A percentile compares a stretch with the other conserved stretches of the same genome.
These are phyloP conservation scores for Calephelis virginiensis DNA, from an alignment of 1,140 invertebrate genomes.

Conservation along the genomic window DNA sequence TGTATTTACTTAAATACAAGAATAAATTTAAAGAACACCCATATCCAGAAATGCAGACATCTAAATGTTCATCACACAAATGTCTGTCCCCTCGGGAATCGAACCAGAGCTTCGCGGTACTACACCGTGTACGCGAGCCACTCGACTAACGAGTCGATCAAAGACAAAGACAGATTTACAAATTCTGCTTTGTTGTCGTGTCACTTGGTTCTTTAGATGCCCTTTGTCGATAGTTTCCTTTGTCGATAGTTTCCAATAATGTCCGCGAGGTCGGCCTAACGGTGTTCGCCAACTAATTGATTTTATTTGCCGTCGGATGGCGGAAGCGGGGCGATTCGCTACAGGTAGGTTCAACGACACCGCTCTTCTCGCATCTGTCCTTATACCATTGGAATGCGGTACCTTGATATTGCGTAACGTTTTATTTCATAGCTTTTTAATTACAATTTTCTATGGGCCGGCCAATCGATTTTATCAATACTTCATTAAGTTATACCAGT, in stretches of 20 bases:
- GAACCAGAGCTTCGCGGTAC: no score
- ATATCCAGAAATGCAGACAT: no score
- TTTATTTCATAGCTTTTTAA: conserved; percentile 29
- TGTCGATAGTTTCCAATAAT: conserved; percentile 32
- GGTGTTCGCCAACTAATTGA: conserved; percentile 53
- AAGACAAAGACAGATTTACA: no score
- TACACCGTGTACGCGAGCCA: no score
- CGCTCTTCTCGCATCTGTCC: conserved; percentile 49
- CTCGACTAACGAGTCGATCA: no score
- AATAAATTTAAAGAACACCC: no score
- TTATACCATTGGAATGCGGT: conserved; percentile 53
- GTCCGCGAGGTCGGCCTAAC: conserved; percentile 41
- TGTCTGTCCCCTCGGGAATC: no score
- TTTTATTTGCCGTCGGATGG: conserved; percentile 57
- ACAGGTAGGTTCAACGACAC: conserved; percentile 66
- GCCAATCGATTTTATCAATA: not conserved
- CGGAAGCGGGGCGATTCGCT: conserved; percentile 62
- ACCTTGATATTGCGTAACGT: conserved; percentile 44
- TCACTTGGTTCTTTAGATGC: conserved; percentile 24
- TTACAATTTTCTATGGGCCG: not conserved
- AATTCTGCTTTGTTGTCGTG: not conserved
- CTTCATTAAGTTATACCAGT: no score
- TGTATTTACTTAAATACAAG: no score
- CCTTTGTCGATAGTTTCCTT: conserved; percentile 25
- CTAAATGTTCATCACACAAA: no score